phyloP scores from a whole-genome alignment of 2,113 vertebrate species.

The Paradoxurus hermaphroditus region DNA sequence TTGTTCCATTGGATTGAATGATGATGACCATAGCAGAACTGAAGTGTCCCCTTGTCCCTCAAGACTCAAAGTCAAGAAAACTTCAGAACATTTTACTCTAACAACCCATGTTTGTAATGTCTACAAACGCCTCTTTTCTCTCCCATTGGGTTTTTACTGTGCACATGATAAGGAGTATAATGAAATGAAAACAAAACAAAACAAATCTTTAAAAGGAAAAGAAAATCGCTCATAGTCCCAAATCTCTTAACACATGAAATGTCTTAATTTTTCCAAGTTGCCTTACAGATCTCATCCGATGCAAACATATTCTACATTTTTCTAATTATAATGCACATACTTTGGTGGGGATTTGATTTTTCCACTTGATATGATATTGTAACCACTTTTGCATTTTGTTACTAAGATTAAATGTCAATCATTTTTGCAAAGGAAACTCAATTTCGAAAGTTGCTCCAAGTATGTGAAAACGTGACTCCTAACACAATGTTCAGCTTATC shows the following conservation, averaged over 20 bases:
- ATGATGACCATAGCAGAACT: background rate
- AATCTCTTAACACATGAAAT: constrained; percentile 16
- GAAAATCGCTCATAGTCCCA: background rate
- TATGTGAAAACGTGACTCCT: background rate
- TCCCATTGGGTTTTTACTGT: background rate
- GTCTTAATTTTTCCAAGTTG: constrained; percentile 8
- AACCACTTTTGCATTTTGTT: background rate
- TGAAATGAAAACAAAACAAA: background rate
- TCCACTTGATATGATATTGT: background rate
- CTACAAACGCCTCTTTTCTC: background rate
- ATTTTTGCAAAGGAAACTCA: constrained; percentile 39
- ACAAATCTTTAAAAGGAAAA: background rate
- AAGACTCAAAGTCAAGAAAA: background rate
- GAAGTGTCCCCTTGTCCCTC: background rate
- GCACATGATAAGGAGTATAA: background rate
- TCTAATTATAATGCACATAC: constrained; percentile 1
- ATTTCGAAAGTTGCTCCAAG: background rate
- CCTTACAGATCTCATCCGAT: background rate
- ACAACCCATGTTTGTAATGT: background rate
- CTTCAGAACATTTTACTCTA: background rate
- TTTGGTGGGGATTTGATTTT: constrained; percentile 3
- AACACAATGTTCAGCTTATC: background rate
- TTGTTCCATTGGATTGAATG: background rate
- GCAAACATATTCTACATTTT: constrained; percentile 29
- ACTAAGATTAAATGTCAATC: background rate